Conservation (phyloP, 2,797 vertebrate species). For the Thalassophryne amazonica region DNA sequence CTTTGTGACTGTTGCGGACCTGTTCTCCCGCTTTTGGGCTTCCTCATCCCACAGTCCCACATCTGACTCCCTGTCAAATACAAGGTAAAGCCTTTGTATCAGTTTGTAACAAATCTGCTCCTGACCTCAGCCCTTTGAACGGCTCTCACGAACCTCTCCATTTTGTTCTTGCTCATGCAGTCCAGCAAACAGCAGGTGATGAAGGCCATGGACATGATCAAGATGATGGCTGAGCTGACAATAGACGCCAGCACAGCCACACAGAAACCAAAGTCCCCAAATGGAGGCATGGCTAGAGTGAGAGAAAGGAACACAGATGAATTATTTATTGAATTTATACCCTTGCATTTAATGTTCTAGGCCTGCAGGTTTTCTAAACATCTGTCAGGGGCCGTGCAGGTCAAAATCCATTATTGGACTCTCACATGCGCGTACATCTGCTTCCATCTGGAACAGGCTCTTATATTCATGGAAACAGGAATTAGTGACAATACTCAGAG, state of each 20-base stretch:
- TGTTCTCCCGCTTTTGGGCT: conserved; percentile 71
- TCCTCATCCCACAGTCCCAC: conserved; percentile 78
- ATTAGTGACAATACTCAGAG: too few species aligned
- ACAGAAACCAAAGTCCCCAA: conserved; percentile 84
- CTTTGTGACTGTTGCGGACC: conserved; percentile 74
- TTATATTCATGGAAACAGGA: too few species aligned
- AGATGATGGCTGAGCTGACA: conserved; percentile 86
- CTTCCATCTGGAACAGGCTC: too few species aligned
- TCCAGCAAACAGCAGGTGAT: conserved; percentile 89
- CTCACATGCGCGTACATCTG: too few species aligned
- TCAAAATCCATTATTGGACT: too few species aligned
- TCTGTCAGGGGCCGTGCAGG: too few species aligned
- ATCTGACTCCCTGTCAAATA: conserved; percentile 73
- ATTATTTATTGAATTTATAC: conserved; percentile 1
- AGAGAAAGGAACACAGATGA: conserved; percentile 6
- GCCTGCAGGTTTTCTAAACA: too few species aligned
- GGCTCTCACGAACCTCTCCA: conserved; percentile 54
- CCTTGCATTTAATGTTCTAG: not conserved
- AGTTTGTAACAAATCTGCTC: too few species aligned
- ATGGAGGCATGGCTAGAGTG: conserved; percentile 73
- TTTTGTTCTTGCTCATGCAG: conserved; percentile 80
- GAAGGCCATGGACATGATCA: conserved; percentile 91
- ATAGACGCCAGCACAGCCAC: conserved; percentile 89
- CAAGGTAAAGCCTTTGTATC: conserved; percentile 3
- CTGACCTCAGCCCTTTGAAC: not conserved